Evolutionary conservation across 2,113 vertebrate genomes (phyloP), one percentile per base, ranked within the genome.

Genomic region (Grus americana): DNA sequence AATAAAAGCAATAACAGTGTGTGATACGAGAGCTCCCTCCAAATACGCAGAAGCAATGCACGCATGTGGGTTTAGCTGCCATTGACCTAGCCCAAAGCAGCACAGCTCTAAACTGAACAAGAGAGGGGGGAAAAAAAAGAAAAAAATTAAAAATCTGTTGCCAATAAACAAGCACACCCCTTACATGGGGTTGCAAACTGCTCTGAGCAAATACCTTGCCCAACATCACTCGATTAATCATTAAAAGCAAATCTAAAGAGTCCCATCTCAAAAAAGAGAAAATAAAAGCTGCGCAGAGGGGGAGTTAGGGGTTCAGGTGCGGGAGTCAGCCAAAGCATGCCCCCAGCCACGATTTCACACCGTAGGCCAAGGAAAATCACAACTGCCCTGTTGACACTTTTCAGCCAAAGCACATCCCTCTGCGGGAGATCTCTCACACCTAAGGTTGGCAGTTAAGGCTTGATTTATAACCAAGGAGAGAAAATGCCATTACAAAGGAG

Each of bases 141-240:
- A 0, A 26, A 26, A 55, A 84, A 61, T 42, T 42, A 83, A 44
- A 66, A 72, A 34, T 17, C 36, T 66, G 16, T 36, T 79, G 40
- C 46, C 16, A 54, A 21, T 34, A 61, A 54, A 40, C 16, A 73
- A 10, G 27, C 40, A 44, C 2, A 1, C 3, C 59, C n/a, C 68
- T 75, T 40, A 18, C 79, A 86, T 6, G 1, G 16, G 34, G 63
- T 58, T 73, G 55, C 58, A 83, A 54, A 52, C 63, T 32, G 27
- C 67, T 66, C 86, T 78, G 75, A 86, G 88, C 63, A 93, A 95
- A 94, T 72, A 96, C 32, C 59, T 95, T 92, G 62, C 86, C 42
- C 91, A 93, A 83, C 79, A 80, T 12, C 21, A 15, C 79, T 54
- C 34, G 11, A 38, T 92, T 76, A 96, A 88, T 86, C 59, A 78